Evolutionary conservation across 1,140 invertebrate genomes (phyloP).

Genomic region (Heterodera carotae): DNA sequence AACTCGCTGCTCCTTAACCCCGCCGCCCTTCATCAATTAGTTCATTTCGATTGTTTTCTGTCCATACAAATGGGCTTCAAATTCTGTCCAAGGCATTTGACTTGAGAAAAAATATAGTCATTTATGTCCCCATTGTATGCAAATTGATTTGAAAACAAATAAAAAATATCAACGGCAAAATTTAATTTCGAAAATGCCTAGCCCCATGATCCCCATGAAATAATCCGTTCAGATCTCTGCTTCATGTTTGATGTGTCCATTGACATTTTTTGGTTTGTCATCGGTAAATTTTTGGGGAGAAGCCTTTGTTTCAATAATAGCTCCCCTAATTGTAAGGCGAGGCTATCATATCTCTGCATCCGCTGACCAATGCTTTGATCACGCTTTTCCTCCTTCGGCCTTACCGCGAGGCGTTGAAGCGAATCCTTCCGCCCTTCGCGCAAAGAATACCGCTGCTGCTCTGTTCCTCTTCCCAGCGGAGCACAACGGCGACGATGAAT

Average conservation of each 20-base stretch:
- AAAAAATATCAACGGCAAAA: background rate
- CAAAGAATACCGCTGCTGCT: background rate
- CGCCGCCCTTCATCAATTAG: too few relatives aligned
- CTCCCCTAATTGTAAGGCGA: background rate
- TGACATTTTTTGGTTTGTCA: slow-evolving; percentile 53
- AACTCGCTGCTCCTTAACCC: too few relatives aligned
- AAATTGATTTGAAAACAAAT: slow-evolving; percentile 2
- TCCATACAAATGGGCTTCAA: background rate
- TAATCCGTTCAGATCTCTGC: slow-evolving; percentile 55
- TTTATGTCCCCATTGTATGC: background rate
- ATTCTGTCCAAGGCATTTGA: too few relatives aligned
- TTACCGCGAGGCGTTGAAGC: slow-evolving; percentile 48
- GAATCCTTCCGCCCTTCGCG: slow-evolving; percentile 22
- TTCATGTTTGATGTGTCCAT: slow-evolving; percentile 60
- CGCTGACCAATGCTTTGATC: slow-evolving; percentile 57
- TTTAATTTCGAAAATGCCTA: background rate
- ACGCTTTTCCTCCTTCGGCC: slow-evolving; percentile 54
- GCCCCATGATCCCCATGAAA: too few relatives aligned
- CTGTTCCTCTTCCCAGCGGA: background rate
- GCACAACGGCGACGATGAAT: background rate
- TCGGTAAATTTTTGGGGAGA: slow-evolving; percentile 27
- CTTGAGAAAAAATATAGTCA: background rate
- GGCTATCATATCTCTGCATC: slow-evolving; percentile 47
- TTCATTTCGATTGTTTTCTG: too few relatives aligned
- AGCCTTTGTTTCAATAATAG: too few relatives aligned